Evolutionary conservation across 2,888 invertebrate genomes (phyloP), one percentile per base, ranked within the genome.

Genomic region (Meiosimyza platycephala): DNA sequence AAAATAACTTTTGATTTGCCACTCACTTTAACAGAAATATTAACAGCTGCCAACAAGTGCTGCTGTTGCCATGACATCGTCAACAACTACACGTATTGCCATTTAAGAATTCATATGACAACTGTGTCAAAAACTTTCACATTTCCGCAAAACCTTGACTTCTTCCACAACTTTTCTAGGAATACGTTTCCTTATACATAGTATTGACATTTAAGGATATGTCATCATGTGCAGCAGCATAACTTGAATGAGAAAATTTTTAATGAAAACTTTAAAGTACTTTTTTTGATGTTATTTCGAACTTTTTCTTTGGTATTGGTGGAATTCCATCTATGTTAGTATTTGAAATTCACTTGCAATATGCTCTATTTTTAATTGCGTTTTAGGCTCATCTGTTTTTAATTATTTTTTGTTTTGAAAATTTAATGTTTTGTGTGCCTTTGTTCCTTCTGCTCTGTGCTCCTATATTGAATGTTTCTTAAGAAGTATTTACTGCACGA

Each of bases 371-470:
- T 52, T 63, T 47, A 16, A 18, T 63, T 16, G 2, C 16, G 52
- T 13, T 40, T 55, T 62, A 33, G 52, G 33, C 52, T 70, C 63
- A 62, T 63, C 62, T 70, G 70, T 63, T 63, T 70, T 70, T 70
- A 62, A 62, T 63, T 63, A 62, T 40, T 40, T 52, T 62, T 52
- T 62, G 1, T 6, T 62, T 63, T 52, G 7, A 7, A 40, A 40
- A 40, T 40, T 40, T 40, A 7, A 40, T 22, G 22, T 22, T 16
- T 33, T 70, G 16, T 3, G 13, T 60, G n/a, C 47, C 54, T 63
- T 62, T 54, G 47, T 48, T 48, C 5, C 33, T 62, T 16, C 7
- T 40, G 7, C 3, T 40, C 40, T 40, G 40, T 40, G 40, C 40
- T 40, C 1, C 40, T 40, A 2, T 40, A 40, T 7, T 40, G 1